phyloP scores from a whole-genome alignment of 2,113 vertebrate genomes.

The Lampris megalopsis region DNA sequence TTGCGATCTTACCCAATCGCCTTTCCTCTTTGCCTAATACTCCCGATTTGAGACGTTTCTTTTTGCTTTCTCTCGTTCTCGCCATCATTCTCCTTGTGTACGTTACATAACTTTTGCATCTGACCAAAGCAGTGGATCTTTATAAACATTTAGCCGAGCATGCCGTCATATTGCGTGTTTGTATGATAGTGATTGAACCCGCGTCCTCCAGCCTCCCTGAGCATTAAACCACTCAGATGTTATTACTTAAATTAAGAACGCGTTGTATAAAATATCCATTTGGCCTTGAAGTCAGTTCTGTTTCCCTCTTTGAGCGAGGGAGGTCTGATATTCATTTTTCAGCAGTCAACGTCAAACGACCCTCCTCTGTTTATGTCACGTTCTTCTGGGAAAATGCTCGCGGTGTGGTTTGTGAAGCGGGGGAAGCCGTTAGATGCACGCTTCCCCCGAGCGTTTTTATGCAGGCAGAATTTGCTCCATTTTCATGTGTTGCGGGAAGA shows the following conservation, averaged over 20 bases:
- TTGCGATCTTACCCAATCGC: background rate
- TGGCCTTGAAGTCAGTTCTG: slow-evolving; percentile 57
- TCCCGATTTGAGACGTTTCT: background rate
- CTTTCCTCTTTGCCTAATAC: background rate
- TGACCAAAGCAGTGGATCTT: slow-evolving; percentile 12
- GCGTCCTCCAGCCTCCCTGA: slow-evolving; percentile 9
- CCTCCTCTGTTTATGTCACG: slow-evolving; percentile 66
- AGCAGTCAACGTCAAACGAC: slow-evolving; percentile 51
- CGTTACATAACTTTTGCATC: slow-evolving; percentile 31
- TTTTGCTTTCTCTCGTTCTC: background rate
- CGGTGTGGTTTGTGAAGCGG: slow-evolving; percentile 57
- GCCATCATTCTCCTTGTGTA: background rate
- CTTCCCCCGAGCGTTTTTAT: slow-evolving; percentile 67
- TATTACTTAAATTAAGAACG: slow-evolving; percentile 49
- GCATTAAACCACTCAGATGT: slow-evolving; percentile 29
- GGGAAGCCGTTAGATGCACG: slow-evolving; percentile 44
- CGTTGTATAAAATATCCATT: slow-evolving; percentile 53
- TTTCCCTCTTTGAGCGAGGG: slow-evolving; percentile 41
- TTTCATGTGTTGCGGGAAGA: slow-evolving; percentile 43
- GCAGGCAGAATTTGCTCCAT: slow-evolving; percentile 36
- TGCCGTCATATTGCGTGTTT: slow-evolving; percentile 62
- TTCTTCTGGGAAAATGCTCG: slow-evolving; percentile 38
- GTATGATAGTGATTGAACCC: slow-evolving; percentile 34
- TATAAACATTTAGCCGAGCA: slow-evolving; percentile 49
- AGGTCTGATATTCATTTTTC: slow-evolving; percentile 69